Percentiles rank a stretch among this genome's conserved stretches.
Conservation (phyloP, 2,113 vertebrate genomes). For the Ochotona curzoniae region DNA sequence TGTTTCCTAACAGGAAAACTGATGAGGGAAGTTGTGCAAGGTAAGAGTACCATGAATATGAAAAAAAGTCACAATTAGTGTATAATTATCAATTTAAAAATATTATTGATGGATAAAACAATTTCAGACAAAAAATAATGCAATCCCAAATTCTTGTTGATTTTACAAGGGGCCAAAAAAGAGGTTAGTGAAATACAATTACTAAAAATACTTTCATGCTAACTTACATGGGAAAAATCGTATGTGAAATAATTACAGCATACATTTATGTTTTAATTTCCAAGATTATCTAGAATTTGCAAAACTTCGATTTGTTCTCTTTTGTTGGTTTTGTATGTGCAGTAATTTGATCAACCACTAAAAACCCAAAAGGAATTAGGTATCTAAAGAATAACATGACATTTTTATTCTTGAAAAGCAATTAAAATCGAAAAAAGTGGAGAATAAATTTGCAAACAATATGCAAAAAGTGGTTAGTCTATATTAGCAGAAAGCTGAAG, state of each 20-base stretch:
- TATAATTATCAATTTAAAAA: neutral
- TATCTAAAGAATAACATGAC: neutral
- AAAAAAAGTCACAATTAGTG: neutral
- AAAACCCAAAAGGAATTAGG: neutral
- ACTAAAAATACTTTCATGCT: neutral
- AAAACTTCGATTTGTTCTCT: neutral
- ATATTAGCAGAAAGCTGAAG: neutral
- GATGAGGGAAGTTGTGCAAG: too few relatives aligned
- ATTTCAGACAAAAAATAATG: neutral
- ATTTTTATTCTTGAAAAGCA: neutral
- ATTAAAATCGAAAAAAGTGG: neutral
- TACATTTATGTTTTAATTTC: neutral
- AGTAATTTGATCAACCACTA: neutral
- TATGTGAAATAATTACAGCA: neutral
- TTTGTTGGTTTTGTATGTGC: slow-evolving; percentile 18
- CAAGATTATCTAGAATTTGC: neutral
- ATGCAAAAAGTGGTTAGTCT: neutral
- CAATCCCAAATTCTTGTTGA: neutral
- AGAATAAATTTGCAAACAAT: neutral
- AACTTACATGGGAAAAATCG: neutral
- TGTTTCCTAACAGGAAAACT: neutral
- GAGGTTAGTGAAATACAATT: neutral
- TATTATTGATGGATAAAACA: neutral
- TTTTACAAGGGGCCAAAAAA: neutral
- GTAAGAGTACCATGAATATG: neutral